These are phyloP conservation scores for Rhinogobius similis DNA, from an alignment of 2,113 vertebrate genomes.

Conservation along the genomic window DNA sequence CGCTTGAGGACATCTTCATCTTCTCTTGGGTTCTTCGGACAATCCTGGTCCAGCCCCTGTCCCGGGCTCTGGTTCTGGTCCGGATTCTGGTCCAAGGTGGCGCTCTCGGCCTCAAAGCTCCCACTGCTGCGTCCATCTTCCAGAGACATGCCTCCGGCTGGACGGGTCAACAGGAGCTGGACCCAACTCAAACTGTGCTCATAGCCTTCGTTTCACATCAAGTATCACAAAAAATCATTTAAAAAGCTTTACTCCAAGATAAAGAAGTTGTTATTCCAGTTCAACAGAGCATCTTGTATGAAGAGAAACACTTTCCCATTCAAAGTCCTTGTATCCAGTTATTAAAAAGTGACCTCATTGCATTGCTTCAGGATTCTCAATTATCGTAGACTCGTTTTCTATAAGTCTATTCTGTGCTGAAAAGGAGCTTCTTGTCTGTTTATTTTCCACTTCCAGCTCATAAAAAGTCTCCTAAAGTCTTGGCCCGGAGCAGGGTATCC, in stretches of 20 bases:
- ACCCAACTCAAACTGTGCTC: conserved; percentile 11
- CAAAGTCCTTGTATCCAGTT: conserved; percentile 43
- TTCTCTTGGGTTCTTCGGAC: neutral
- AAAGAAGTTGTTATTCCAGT: conserved; percentile 15
- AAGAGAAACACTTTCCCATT: conserved; percentile 30
- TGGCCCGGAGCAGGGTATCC: neutral
- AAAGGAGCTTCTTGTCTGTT: neutral
- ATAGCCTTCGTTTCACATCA: conserved; percentile 22
- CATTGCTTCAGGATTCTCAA: conserved; percentile 48
- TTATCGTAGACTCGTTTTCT: conserved; percentile 40
- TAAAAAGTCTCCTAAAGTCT: conserved; percentile 16
- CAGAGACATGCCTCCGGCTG: conserved; percentile 66
- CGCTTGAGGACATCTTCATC: conserved; percentile 74
- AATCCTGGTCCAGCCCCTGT: neutral
- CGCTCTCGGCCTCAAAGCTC: conserved; percentile 38
- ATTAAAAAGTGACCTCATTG: conserved; percentile 43
- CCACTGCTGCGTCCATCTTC: conserved; percentile 59
- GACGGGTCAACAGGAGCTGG: conserved; percentile 4
- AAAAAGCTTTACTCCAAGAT: conserved; percentile 1
- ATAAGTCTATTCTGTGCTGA: conserved; percentile 6
- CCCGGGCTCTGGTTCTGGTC: conserved; percentile 16
- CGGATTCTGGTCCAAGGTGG: conserved; percentile 26
- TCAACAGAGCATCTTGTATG: neutral
- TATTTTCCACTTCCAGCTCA: conserved; percentile 22
- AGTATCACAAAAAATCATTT: conserved; percentile 7